A percentile compares a stretch with the other conserved stretches of the same genome.
Conservation (phyloP, 2,797 vertebrate genomes). For the Tympanoctomys barrerae region DNA sequence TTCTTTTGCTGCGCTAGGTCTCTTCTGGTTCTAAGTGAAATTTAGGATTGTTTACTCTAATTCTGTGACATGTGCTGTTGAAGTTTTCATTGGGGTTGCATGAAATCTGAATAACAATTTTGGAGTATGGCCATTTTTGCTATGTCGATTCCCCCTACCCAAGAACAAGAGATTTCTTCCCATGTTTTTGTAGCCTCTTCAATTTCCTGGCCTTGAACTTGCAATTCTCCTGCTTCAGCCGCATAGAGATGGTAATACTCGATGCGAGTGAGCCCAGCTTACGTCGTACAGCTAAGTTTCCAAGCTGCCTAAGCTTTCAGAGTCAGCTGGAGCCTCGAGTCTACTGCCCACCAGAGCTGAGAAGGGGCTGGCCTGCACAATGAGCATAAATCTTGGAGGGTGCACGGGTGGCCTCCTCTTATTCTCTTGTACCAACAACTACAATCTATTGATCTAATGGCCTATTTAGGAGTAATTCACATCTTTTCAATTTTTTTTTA, state of each 20-base stretch:
- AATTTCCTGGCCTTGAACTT: background rate
- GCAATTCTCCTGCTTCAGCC: too few species aligned
- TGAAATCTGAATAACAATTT: background rate
- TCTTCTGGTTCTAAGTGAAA: background rate
- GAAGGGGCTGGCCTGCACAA: background rate
- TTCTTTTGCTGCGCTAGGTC: background rate
- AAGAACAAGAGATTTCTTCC: background rate
- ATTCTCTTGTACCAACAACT: background rate
- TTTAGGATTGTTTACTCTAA: background rate
- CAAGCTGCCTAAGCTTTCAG: background rate
- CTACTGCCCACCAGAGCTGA: background rate
- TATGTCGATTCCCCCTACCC: background rate
- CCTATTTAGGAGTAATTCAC: background rate
- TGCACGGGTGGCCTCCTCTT: background rate
- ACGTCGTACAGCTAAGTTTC: background rate
- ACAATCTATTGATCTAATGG: background rate
- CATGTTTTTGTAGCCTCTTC: background rate
- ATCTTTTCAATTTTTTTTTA: slow-evolving; percentile 15
- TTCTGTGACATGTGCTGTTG: background rate
- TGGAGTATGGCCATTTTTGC: background rate
- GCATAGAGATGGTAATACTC: background rate
- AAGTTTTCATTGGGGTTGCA: background rate
- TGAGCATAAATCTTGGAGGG: background rate
- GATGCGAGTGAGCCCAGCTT: background rate
- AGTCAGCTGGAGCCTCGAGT: background rate